Evolutionary conservation across 2,888 invertebrate species (phyloP), one percentile per base, ranked within the genome.

Genomic region (Hesperia comma): DNA sequence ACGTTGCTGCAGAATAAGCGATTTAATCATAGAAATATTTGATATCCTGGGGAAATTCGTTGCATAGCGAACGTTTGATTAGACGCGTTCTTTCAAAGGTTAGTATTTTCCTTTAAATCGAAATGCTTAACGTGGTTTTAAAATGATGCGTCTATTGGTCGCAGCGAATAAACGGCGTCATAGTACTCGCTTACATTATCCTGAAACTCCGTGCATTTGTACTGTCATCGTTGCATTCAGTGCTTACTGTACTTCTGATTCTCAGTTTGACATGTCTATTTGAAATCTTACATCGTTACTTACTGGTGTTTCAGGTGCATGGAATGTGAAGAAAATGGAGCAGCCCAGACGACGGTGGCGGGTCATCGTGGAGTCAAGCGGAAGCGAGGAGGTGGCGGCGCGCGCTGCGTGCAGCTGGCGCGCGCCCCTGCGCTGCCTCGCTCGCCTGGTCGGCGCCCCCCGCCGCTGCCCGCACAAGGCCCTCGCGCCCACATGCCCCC

Each of bases 281-380:
- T 19, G 19, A 7, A 46, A 1, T 49, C 8, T 6, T 49, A 12
- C 12, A 19, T 49, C 8, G 49, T 4, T 49, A 19, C 12, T 19
- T 10, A 2, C 49, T 46, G 60, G n/a, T 60, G 10, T 85, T 88
- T 41, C 83, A 89, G 89, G 84, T 87, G 81, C 75, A 84, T 86
- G 88, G 85, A 84, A 89, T 88, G 88, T 83, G 77, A 84, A 72
- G 72, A 75, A 68, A 72, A 82, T 81, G 80, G 78, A 68, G 70
- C 75, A 69, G 70, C 68, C 60, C 66, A 72, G 67, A 67, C 74
- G 71, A 72, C 75, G 70, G 75, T 74, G 71, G 77, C 64, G 72
- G 68, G 68, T 72, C 68, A 75, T 70, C 74, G 76, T 72, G 74
- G 72, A 66, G 61, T 80, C 82, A 68, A 80, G 73, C 75, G 79